A percentile compares a stretch with the other conserved stretches of the same genome.
These are phyloP conservation scores for Pemphredon lugubris DNA, from an alignment of 2,888 invertebrate genomes.

Conservation along the genomic window DNA sequence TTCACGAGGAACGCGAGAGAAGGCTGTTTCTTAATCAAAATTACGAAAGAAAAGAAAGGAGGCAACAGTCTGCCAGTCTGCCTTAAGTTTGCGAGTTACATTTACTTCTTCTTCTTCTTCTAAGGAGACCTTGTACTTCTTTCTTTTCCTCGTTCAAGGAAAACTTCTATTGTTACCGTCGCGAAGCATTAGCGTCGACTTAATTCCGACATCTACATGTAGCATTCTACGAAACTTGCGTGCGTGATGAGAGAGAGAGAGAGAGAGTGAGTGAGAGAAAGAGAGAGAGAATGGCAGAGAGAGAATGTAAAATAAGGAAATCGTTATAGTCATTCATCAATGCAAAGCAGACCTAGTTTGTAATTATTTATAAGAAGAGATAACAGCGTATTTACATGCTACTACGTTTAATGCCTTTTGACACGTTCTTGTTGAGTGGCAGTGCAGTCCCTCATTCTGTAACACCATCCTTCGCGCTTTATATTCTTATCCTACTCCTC, in stretches of 20 bases:
- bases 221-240: slow-evolving; percentile 39
- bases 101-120: slow-evolving; percentile 14
- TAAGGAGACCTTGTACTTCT: slow-evolving; percentile 14
- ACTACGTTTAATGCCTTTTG: slow-evolving; percentile 44
- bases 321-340: slow-evolving; percentile 80
- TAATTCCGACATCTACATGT: slow-evolving; percentile 25
- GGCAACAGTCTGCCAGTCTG: too few species aligned
- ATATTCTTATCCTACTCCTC: not conserved
- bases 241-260: slow-evolving; percentile 31
- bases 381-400: slow-evolving; percentile 58
- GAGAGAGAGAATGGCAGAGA: slow-evolving; percentile 60
- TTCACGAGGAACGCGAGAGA: slow-evolving; percentile 25
- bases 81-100: slow-evolving; percentile 6
- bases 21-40: slow-evolving; percentile 45
- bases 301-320: slow-evolving; percentile 70
- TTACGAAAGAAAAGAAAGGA: slow-evolving; percentile 1
- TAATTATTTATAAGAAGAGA: slow-evolving; percentile 73
- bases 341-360: slow-evolving; percentile 77
- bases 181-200: slow-evolving; percentile 24
- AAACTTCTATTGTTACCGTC: slow-evolving; percentile 41
- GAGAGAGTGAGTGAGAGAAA: slow-evolving; percentile 32
- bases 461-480: slow-evolving; percentile 19
- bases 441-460: slow-evolving; percentile 37
- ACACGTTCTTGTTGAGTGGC: slow-evolving; percentile 34
- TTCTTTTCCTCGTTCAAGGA: slow-evolving; percentile 27